phyloP scores from a whole-genome alignment of 2,797 vertebrate genomes.

The Malurus leucopterus region DNA sequence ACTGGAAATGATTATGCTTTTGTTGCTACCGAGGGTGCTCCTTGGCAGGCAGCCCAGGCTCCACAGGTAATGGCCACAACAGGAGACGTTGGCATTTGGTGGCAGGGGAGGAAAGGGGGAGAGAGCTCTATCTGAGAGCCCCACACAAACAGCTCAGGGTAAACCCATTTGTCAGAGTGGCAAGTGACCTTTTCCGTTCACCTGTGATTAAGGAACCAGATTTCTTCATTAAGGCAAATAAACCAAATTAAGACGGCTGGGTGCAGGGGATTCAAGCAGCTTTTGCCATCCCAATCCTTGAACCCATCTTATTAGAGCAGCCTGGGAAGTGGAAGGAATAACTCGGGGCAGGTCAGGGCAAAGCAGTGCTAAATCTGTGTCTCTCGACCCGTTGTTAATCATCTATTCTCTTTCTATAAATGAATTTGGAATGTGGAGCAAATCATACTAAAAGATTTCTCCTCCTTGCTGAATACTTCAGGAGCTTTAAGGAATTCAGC shows the following conservation, averaged over 20 bases:
- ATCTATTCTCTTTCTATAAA: conserved; percentile 79
- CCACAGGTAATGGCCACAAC: conserved; percentile 36
- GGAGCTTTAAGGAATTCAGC: conserved; percentile 78
- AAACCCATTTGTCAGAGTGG: conserved; percentile 42
- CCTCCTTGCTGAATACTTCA: conserved; percentile 78
- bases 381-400: conserved; percentile 70
- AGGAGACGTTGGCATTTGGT: conserved; percentile 16
- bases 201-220: conserved; percentile 47
- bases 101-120: not conserved
- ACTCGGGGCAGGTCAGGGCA: conserved; percentile 44
- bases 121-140: not conserved
- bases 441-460: conserved; percentile 77
- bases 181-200: conserved; percentile 33
- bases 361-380: conserved; percentile 53
- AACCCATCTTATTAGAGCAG: conserved; percentile 59
- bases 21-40: conserved; percentile 65
- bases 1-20: conserved; percentile 60
- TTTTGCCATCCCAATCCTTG: conserved; percentile 60
- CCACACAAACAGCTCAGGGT: conserved; percentile 14
- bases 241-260: conserved; percentile 33
- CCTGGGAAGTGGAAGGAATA: conserved; percentile 57
- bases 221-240: conserved; percentile 56
- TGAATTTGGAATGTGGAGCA: conserved; percentile 82
- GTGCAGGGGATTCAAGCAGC: conserved; percentile 20
- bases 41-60: conserved; percentile 57